A percentile compares a stretch with the other conserved stretches of the same genome.
phyloP scores from a whole-genome alignment of 2,113 vertebrate species.

The Pseudolaguvia tuberculata region DNA sequence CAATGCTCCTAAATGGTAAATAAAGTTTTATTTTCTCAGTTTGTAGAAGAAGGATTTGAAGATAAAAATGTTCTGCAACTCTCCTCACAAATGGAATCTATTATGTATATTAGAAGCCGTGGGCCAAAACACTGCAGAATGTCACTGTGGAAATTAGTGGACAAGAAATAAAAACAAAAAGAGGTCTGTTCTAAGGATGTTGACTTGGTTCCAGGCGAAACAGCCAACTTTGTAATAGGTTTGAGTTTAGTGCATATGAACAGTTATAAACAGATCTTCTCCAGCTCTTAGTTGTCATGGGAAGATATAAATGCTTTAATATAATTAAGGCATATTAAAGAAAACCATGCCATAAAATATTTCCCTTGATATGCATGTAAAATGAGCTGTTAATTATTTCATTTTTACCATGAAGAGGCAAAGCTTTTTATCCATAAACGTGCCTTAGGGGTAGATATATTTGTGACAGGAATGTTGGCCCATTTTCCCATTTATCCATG shows the following conservation, averaged over 20 bases:
- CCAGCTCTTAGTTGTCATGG: slow-evolving; percentile 36
- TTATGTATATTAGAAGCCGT: neutral
- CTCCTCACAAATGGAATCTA: slow-evolving; percentile 12
- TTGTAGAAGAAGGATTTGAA: neutral
- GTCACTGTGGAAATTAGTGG: slow-evolving; percentile 28
- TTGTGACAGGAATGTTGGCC: slow-evolving; percentile 5
- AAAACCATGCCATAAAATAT: neutral
- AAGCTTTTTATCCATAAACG: neutral
- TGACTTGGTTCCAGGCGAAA: slow-evolving; percentile 32
- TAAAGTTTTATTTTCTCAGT: neutral
- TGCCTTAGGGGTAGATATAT: neutral
- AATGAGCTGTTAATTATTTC: neutral
- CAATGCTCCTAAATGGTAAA: neutral
- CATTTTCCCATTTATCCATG: neutral
- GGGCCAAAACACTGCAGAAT: slow-evolving; percentile 21
- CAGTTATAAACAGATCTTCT: slow-evolving; percentile 11
- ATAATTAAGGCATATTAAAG: neutral
- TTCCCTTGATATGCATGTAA: neutral
- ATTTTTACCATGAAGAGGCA: neutral
- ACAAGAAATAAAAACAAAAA: slow-evolving; percentile 40
- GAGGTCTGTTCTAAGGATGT: slow-evolving; percentile 39
- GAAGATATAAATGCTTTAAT: slow-evolving; percentile 24
- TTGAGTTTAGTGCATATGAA: slow-evolving; percentile 38
- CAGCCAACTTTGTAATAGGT: slow-evolving; percentile 31
- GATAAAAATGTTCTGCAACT: neutral